Evolutionary conservation across 1,140 invertebrate genomes (phyloP), one percentile per base, ranked within the genome.

Genomic region (Drosophila leontia): DNA sequence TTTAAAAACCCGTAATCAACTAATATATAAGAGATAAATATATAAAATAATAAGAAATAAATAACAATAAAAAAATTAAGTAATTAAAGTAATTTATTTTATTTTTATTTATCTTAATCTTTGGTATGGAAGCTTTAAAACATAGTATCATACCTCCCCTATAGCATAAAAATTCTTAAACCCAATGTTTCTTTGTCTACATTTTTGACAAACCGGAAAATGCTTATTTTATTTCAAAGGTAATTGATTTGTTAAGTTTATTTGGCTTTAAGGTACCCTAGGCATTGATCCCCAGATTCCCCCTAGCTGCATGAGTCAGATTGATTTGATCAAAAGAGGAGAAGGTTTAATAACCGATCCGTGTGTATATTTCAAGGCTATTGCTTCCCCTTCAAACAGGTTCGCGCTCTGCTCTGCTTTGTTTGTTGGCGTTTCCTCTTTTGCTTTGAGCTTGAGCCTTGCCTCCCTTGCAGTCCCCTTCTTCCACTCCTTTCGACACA

Each of bases 351-450:
- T 71, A 71, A 50, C 44, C 53, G 69, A 72, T 59, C 57, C 44
- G 55, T 45, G 61, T 65, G 39, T 26, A 35, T 50, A 29, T 45
- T 71, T 71, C 69, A 72, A 72, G 67, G 69, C 69, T 72, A 42
- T 13, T 37, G 69, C 23, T 71, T 44, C 48, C 62, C 67, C 47
- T 65, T 72, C 53, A 72, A 72, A 72, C 69, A 42, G 69, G 69
- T 72, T 72, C 23, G n/a, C 62, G 2, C 19, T 68, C 13, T 3
- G n/a, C 47, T 29, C 13, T 3, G n/a, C 47, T 29, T n/a, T 50
- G 47, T 50, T n/a, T 50, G 26, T 19, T 35, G 29, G 11, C 12
- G 7, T 58, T 44, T 58, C 1, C 57, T 35, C 19, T 34, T 42
- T 53, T 12, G 32, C 58, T 32, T 37, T 48, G 47, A 17, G 39